phyloP scores from a whole-genome alignment of 2,797 vertebrate genomes.

The Sebastes variabilis region DNA sequence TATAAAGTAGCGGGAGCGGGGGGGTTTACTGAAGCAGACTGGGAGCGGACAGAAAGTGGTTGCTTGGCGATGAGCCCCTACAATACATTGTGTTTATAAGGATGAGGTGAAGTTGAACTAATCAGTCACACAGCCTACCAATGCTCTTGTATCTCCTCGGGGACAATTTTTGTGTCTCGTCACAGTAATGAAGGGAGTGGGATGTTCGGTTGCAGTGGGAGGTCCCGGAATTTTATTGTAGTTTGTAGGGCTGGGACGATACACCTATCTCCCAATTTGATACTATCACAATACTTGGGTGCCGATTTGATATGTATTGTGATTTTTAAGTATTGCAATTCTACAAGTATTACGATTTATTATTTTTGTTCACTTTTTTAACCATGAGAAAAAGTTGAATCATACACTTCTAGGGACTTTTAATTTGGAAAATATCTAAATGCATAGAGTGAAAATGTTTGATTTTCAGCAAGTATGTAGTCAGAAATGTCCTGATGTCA shows the following conservation, averaged over 20 bases:
- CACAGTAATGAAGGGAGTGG: not conserved
- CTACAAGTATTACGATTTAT: too few species aligned
- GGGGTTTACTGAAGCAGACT: conserved; percentile 7
- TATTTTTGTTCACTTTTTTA: too few species aligned
- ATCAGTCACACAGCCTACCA: conserved; percentile 38
- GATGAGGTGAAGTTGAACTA: conserved; percentile 61
- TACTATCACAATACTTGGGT: too few species aligned
- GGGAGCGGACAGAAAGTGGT: conserved; percentile 22
- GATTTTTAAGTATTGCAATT: too few species aligned
- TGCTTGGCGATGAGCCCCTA: conserved; percentile 37
- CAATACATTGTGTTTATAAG: conserved; percentile 33
- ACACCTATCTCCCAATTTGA: too few species aligned
- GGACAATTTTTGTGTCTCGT: not conserved
- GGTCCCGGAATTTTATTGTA: not conserved
- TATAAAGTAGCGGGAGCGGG: not conserved
- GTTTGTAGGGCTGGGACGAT: not conserved
- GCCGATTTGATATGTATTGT: too few species aligned
- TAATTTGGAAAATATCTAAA: too few species aligned
- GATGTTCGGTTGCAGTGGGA: conserved; percentile 2
- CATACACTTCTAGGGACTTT: too few species aligned
- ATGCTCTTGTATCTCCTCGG: conserved; percentile 11
- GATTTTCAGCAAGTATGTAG: too few species aligned
- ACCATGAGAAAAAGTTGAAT: too few species aligned
- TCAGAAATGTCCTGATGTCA: too few species aligned
- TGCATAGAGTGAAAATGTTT: too few species aligned